Conservation (phyloP, 2,797 vertebrate genomes). For the Octomys mimax region DNA sequence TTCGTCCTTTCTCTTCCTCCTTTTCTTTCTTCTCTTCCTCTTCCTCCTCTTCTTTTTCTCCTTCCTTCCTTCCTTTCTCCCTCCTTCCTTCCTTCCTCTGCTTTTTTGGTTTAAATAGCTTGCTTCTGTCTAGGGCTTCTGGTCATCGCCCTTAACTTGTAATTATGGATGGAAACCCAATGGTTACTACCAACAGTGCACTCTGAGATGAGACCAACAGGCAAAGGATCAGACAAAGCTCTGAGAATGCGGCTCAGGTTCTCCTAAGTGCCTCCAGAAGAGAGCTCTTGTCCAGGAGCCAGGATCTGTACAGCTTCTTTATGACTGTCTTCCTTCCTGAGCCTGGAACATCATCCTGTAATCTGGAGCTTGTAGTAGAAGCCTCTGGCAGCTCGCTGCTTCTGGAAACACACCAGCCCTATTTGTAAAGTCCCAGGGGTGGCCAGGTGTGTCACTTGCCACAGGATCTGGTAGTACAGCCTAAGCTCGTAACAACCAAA, state of each 20-base stretch:
- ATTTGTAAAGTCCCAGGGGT: neutral
- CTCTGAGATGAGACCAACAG: neutral
- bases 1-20: neutral
- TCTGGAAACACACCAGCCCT: neutral
- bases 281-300: neutral
- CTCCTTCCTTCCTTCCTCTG: too few relatives aligned
- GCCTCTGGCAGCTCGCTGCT: neutral
- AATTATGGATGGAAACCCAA: neutral
- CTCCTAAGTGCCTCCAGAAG: neutral
- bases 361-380: neutral
- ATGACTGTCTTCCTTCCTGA: neutral
- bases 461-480: too few relatives aligned
- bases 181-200: neutral
- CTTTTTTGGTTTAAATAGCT: neutral
- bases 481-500: neutral
- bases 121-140: neutral
- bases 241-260: neutral
- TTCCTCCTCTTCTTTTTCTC: neutral
- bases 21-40: too few relatives aligned
- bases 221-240: neutral
- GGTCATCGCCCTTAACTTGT: neutral
- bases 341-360: neutral
- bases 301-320: neutral
- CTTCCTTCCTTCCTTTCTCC: neutral
- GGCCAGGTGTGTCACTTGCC: neutral